These are phyloP conservation scores for Ganaspis brasiliensis DNA, from an alignment of 2,888 invertebrate genomes.

Conservation along the genomic window DNA sequence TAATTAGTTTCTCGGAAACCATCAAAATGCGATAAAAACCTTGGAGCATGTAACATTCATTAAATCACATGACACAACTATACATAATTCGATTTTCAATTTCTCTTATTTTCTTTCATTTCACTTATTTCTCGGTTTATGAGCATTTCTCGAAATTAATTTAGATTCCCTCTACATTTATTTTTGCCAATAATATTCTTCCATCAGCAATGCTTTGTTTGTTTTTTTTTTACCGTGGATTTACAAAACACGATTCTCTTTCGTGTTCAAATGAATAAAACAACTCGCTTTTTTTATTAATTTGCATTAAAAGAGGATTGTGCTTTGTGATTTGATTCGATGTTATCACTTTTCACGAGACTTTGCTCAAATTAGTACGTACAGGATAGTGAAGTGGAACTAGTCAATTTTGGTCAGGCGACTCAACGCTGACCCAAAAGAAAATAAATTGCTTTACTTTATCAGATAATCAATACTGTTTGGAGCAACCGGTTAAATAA, in stretches of 20 bases:
- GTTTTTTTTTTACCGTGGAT: not conserved
- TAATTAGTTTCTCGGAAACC: slow-evolving; percentile 23
- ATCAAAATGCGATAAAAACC: slow-evolving; percentile 30
- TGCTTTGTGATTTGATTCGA: not conserved
- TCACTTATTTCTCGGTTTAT: not conserved
- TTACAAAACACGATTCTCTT: too few species aligned
- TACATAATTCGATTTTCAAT: slow-evolving; percentile 23
- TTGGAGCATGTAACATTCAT: slow-evolving; percentile 28
- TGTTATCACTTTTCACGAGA: not conserved
- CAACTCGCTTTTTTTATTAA: too few species aligned
- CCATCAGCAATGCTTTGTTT: too few species aligned
- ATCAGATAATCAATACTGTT: slow-evolving; percentile 15
- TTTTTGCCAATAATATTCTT: not conserved
- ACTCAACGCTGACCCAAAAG: slow-evolving; percentile 3
- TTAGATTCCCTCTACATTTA: not conserved
- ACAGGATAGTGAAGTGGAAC: not conserved
- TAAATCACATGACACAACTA: slow-evolving; percentile 5
- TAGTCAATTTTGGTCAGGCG: slow-evolving; percentile 6
- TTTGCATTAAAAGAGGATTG: too few species aligned
- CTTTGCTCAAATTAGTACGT: not conserved
- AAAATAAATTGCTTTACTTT: slow-evolving; percentile 11
- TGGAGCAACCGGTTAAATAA: not conserved
- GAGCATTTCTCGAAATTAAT: not conserved
- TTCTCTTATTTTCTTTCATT: slow-evolving; percentile 17
- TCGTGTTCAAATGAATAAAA: too few species aligned